phyloP scores from a whole-genome alignment of 2,797 vertebrate species.

The Myotis findleyi region DNA sequence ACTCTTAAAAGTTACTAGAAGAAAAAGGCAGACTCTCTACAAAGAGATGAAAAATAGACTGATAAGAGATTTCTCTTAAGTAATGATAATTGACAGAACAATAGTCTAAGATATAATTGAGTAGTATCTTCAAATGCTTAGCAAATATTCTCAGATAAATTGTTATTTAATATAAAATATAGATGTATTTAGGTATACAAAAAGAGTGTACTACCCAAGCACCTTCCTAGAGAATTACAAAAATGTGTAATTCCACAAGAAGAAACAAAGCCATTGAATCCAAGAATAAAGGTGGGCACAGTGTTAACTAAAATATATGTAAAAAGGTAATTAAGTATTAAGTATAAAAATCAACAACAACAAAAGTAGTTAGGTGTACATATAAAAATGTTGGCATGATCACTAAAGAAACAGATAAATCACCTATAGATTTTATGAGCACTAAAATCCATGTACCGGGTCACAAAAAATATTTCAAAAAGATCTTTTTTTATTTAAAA shows the following conservation, averaged over 20 bases:
- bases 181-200: not conserved
- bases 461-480: not conserved
- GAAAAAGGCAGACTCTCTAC: conserved; percentile 23
- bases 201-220: not conserved
- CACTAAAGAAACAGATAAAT: not conserved
- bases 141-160: not conserved
- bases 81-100: not conserved
- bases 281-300: not conserved
- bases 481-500: not conserved
- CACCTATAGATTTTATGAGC: not conserved
- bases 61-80: not conserved
- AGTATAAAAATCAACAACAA: not conserved
- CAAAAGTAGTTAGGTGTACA: not conserved
- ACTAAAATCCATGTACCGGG: not conserved
- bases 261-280: not conserved
- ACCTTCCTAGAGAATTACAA: not conserved
- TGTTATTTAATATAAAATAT: conserved; percentile 25
- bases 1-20: not conserved
- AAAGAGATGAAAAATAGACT: not conserved
- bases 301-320: not conserved
- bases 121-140: not conserved
- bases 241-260: conserved; percentile 1
- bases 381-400: not conserved
- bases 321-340: conserved; percentile 18
- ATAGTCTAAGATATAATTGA: not conserved